These are phyloP conservation scores for Antigone vipio DNA, from an alignment of 2,113 vertebrate genomes.

Conservation along the genomic window DNA sequence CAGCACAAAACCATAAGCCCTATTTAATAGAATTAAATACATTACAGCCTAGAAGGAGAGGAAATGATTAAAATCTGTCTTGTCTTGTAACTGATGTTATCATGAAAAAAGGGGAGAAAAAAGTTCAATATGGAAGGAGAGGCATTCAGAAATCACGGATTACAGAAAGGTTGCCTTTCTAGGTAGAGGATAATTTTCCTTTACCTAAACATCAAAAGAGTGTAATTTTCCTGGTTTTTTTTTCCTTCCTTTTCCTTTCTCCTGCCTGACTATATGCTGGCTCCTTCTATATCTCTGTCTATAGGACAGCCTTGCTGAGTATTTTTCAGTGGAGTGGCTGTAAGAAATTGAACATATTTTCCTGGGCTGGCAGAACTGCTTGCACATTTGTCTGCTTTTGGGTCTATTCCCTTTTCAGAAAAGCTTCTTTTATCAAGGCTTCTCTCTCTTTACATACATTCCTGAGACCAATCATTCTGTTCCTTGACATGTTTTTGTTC, in stretches of 20 bases:
- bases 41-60: neutral
- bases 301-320: neutral
- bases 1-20: neutral
- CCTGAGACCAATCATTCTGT: neutral
- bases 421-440: neutral
- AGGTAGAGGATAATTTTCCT: neutral
- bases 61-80: neutral
- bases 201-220: neutral
- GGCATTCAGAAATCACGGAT: neutral
- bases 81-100: neutral
- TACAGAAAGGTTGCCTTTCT: neutral
- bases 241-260: neutral
- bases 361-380: neutral
- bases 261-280: neutral
- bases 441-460: neutral
- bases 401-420: neutral
- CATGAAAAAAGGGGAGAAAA: neutral
- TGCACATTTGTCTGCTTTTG: neutral
- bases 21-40: neutral
- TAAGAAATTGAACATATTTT: neutral
- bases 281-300: neutral
- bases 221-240: neutral
- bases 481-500: neutral
- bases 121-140: neutral
- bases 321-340: neutral